A percentile compares a stretch with the other conserved stretches of the same genome.
These are phyloP conservation scores for Drosophila neocordata DNA, from an alignment of 1,140 invertebrate species.

Conservation along the genomic window DNA sequence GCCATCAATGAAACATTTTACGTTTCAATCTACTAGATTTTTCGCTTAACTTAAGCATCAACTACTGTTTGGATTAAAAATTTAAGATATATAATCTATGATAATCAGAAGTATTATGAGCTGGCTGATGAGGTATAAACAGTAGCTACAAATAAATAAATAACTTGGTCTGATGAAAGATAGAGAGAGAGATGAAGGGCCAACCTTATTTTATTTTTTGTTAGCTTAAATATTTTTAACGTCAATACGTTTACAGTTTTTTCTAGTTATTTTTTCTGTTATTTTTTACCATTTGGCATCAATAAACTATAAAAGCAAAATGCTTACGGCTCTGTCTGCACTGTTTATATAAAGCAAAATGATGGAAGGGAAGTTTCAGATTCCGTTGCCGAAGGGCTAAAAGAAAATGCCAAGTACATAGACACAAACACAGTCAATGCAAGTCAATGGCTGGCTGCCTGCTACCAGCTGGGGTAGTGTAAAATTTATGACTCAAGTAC, in stretches of 20 bases:
- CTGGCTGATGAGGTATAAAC: slow-evolving; percentile 76
- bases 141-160: slow-evolving; percentile 64
- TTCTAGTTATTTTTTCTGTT: no score
- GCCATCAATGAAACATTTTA: slow-evolving; percentile 39
- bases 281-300: slow-evolving; percentile 63
- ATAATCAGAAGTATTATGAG: slow-evolving; percentile 70
- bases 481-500: slow-evolving; percentile 78
- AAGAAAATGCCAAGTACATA: slow-evolving; percentile 72
- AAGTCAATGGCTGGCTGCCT: slow-evolving; percentile 58
- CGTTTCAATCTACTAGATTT: slow-evolving; percentile 6
- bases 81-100: slow-evolving; percentile 36
- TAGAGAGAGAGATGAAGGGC: background rate
- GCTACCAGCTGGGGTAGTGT: slow-evolving; percentile 58
- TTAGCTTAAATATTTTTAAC: slow-evolving; percentile 73
- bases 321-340: slow-evolving; percentile 65
- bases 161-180: slow-evolving; percentile 10
- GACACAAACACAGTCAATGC: slow-evolving; percentile 71
- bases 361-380: slow-evolving; percentile 9
- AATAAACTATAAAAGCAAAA: slow-evolving; percentile 79
- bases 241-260: slow-evolving; percentile 71
- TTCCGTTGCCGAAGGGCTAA: slow-evolving; percentile 35
- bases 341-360: slow-evolving; percentile 43
- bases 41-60: slow-evolving; percentile 12
- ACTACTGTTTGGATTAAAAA: slow-evolving; percentile 56
- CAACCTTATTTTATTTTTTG: background rate